Conservation (phyloP, 2,888 invertebrate genomes). For the Horisme vitalbata region DNA sequence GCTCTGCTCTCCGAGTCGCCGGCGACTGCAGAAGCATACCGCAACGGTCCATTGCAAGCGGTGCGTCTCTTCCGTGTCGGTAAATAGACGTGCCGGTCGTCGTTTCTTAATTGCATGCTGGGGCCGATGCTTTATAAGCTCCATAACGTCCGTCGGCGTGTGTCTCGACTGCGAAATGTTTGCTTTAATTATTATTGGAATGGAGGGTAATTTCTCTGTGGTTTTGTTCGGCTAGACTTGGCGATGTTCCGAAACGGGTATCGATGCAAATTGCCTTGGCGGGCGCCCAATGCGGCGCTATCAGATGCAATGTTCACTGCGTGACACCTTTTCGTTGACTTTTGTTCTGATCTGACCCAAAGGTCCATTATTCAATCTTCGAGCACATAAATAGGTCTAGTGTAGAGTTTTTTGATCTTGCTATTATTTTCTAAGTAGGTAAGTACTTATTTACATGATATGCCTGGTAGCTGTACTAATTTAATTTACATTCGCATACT, state of each 20-base stretch:
- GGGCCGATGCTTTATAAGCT: slow-evolving; percentile 80
- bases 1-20: slow-evolving; percentile 51
- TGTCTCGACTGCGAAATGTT: slow-evolving; percentile 79
- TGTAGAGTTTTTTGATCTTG: too few relatives aligned
- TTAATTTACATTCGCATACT: too few relatives aligned
- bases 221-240: slow-evolving; percentile 84
- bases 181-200: slow-evolving; percentile 84
- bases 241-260: slow-evolving; percentile 82
- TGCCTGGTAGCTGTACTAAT: slow-evolving; percentile 8
- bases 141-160: slow-evolving; percentile 76
- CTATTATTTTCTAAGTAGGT: too few relatives aligned
- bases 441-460: slow-evolving; percentile 6
- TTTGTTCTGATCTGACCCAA: slow-evolving; percentile 60
- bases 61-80: slow-evolving; percentile 78
- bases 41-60: slow-evolving; percentile 76
- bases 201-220: slow-evolving; percentile 81
- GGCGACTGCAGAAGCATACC: slow-evolving; percentile 53
- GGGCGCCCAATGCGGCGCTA: slow-evolving; percentile 80
- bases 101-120: slow-evolving; percentile 80
- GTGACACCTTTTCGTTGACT: slow-evolving; percentile 61
- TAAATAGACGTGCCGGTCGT: slow-evolving; percentile 77
- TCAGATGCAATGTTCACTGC: slow-evolving; percentile 45
- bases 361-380: slow-evolving; percentile 8
- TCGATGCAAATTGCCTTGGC: slow-evolving; percentile 83
- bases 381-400: too few relatives aligned